Base-by-base conservation (phyloP, 2,888 invertebrate species). In the Idaea aversata region DNA sequence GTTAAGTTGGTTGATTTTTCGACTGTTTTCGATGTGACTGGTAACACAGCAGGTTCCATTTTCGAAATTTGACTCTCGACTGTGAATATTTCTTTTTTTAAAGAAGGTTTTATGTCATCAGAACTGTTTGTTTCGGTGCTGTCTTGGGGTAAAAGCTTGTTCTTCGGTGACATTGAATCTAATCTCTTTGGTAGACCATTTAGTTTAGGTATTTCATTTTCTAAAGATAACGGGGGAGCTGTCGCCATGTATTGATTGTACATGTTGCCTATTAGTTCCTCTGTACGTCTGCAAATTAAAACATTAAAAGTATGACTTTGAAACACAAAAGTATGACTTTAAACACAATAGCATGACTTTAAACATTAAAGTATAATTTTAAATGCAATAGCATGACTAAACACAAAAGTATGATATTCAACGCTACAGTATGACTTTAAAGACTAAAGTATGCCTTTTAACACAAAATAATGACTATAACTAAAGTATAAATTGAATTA, bases 261-360 rank as follows among this genome's bases (percentile, higher is more conserved):
- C 83, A 94, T 93, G 59, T 88, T 93, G 10, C 93, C 93, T 64
- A 95, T 94, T 60, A 95, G 79, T 72, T 95, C 95, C 81, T 95
- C 95, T 15, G 95, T 95, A 34, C 95, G 87, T 77, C 94, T 93
- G 82, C 38, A 4, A 47, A 47, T 47, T 13, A 81, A 85, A 67
- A 59, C 15, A 65, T 60, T 63, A 63, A 66, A 62, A 36, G 38
- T 10, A 59, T 57, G 59, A 59, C 61, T 59, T 59, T 47, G 61
- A 36, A n/a, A 5, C 25, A 25, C 3, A 25, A 25, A 25, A 25
- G 25, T 25, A 25, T 25, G 25, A 25, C 25, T 25, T 25, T 25
- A 25, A 25, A 25, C 3, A 25, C 25, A 25, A 25, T 25, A 25
- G 3, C 25, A 25, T 25, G 25, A 25, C 25, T 25, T 25, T 25